Evolutionary conservation across 2,888 invertebrate genomes (phyloP), one percentile per base, ranked within the genome.

Genomic region (Drosophila subquinaria): DNA sequence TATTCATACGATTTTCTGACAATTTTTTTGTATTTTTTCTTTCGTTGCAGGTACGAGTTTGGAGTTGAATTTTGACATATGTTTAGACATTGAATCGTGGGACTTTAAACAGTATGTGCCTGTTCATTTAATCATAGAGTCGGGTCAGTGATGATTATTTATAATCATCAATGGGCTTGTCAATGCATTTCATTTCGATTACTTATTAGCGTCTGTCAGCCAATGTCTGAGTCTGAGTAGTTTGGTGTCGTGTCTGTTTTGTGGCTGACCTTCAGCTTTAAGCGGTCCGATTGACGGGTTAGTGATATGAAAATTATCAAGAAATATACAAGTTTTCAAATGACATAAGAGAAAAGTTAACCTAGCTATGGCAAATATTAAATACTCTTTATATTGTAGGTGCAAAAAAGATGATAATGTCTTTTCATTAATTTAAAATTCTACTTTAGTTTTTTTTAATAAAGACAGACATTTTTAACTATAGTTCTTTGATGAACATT

Each of bases 171-270:
- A 50, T 60, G 60, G 67, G 68, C 47, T 59, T 57, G 73, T 77
- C 69, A 73, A 62, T 77, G 57, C 69, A 77, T 69, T 73, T 64
- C 56, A 61, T 52, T 52, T 56, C 51, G 60, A 77, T 63, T 75
- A 27, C 27, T 27, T 27, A 77, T 77, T 68, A 56, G 51, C 61
- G 48, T 33, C 72, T 75, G 76, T 76, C 75, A 67, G 56, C 23
- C 50, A 11, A 8, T 40, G 53, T 57, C 30, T 13, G 5, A 27
- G 5, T 40, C 15, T 11, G n/a, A n/a, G 38, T 38, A 6, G 20
- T 27, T 38, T 40, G 11, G 15, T 40, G 38, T 40, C 35, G 23
- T 57, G 33, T 50, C 35, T 47, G 27, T 59, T 56, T 69, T 56
- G 42, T 52, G 43, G 35, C 27, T 73, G 73, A 77, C 78, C 78